Evolutionary conservation across 2,113 vertebrate species (phyloP).

Genomic region (Perognathus longimembris): DNA sequence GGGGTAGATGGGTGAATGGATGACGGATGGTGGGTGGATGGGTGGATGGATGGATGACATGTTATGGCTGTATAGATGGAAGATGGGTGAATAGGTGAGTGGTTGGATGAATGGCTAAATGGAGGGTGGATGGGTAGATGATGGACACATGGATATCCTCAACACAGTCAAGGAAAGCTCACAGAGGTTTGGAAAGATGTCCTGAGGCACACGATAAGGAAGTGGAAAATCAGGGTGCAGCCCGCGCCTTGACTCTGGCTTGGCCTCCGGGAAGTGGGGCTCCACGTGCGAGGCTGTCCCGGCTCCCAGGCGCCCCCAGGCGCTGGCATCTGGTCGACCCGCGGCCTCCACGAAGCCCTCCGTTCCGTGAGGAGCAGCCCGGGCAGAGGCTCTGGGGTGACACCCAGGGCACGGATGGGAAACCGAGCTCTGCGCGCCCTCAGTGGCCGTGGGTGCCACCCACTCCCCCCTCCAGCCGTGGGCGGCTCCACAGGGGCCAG

Average conservation of each 20-base stretch:
- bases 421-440: background rate
- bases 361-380: background rate
- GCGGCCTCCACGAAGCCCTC: background rate
- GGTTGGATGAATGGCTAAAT: rapidly evolving
- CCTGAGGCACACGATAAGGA: background rate
- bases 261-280: background rate
- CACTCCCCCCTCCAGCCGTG: too few relatives aligned
- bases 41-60: too few relatives aligned
- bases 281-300: too few relatives aligned
- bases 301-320: rapidly evolving
- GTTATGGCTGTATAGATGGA: too few relatives aligned
- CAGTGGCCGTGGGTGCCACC: background rate
- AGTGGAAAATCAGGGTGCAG: background rate
- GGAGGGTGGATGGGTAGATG: background rate
- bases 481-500: too few relatives aligned
- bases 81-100: too few relatives aligned
- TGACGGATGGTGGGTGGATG: too few relatives aligned
- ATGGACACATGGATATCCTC: too few relatives aligned
- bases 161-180: background rate
- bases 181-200: background rate
- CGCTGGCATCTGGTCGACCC: background rate
- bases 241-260: background rate
- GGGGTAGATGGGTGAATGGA: too few relatives aligned
- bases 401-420: too few relatives aligned
- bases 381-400: background rate